Conservation (phyloP, 2,888 invertebrate genomes). For the Lasioglossum leucozonium region DNA sequence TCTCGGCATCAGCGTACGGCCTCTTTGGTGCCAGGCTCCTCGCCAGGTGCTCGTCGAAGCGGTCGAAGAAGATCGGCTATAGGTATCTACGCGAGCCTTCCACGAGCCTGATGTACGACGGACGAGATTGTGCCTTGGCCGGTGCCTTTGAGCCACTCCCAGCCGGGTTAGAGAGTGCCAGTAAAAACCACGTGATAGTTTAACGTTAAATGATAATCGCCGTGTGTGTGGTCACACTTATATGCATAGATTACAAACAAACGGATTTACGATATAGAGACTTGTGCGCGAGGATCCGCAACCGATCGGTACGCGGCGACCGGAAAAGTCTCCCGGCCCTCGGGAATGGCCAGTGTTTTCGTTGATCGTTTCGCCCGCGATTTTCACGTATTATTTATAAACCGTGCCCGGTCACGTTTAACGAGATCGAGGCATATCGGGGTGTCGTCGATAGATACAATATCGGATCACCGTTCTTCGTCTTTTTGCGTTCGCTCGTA, state of each 20-base stretch:
- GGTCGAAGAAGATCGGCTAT: constrained; percentile 47
- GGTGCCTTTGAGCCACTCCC: constrained; percentile 58
- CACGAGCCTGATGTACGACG: constrained; percentile 55
- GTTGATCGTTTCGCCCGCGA: constrained; percentile 38
- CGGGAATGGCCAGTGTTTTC: constrained; percentile 63
- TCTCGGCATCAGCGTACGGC: constrained; percentile 48
- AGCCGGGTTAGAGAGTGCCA: constrained; percentile 54
- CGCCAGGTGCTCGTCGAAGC: constrained; percentile 60
- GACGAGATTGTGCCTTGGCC: constrained; percentile 68
- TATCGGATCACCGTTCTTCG: not conserved
- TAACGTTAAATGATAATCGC: constrained; percentile 66
- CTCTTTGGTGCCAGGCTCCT: not conserved
- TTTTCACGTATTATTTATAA: constrained; percentile 58
- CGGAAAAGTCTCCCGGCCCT: constrained; percentile 32
- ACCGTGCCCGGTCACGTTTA: constrained; percentile 37
- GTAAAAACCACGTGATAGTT: constrained; percentile 68
- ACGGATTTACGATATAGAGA: not conserved
- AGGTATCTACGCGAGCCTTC: constrained; percentile 46
- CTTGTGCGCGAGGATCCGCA: constrained; percentile 2
- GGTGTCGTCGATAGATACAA: not conserved
- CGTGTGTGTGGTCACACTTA: constrained; percentile 21
- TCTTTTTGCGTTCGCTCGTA: not conserved
- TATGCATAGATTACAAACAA: constrained; percentile 8
- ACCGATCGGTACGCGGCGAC: constrained; percentile 9
- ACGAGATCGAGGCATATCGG: constrained; percentile 26